Conservation (phyloP, 1,140 invertebrate genomes). For the Polypedilum vanderplanki region DNA sequence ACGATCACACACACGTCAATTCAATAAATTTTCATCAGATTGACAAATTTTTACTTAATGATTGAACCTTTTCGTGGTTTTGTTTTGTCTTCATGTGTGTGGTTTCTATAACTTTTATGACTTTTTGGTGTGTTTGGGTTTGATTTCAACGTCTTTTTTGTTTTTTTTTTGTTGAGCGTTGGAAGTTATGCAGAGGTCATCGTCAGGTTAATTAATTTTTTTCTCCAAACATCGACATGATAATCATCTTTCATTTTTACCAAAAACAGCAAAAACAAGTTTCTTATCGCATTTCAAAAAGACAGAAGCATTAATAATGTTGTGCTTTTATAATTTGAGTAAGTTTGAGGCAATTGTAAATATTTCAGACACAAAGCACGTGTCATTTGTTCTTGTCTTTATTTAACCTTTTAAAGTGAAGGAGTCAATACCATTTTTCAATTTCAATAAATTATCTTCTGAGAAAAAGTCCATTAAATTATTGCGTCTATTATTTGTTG, state of each 20-base stretch:
- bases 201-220: slow-evolving; percentile 1
- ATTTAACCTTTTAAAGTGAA: too few species aligned
- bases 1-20: too few species aligned
- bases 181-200: not conserved
- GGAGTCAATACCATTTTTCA: too few species aligned
- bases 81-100: not conserved
- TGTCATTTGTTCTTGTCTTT: too few species aligned
- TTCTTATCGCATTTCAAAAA: too few species aligned
- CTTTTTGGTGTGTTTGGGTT: not conserved
- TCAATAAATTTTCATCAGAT: too few species aligned
- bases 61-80: not conserved
- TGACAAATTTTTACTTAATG: slow-evolving; percentile 4
- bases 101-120: not conserved
- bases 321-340: too few species aligned
- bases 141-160: too few species aligned
- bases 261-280: not conserved
- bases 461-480: not conserved
- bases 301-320: too few species aligned
- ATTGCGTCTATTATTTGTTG: not conserved
- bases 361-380: too few species aligned
- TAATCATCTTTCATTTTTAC: not conserved
- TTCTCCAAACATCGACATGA: not conserved
- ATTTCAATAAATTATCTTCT: slow-evolving; percentile 16
- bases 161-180: too few species aligned
- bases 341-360: too few species aligned